These are phyloP conservation scores for Tupiocoris notatus DNA, from an alignment of 2,888 invertebrate species.

Conservation along the genomic window DNA sequence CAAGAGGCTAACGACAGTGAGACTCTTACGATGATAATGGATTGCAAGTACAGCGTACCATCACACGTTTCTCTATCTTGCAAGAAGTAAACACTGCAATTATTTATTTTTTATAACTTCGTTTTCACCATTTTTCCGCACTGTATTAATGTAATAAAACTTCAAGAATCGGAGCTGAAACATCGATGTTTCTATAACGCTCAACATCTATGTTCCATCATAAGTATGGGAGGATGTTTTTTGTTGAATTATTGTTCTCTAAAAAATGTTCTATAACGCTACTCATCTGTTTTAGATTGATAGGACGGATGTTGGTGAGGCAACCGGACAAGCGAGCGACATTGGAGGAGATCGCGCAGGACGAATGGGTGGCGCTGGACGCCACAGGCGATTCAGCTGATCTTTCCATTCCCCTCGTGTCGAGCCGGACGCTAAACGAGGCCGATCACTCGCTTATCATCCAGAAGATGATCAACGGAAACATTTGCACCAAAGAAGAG, in stretches of 20 bases:
- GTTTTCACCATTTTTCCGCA: too few species aligned
- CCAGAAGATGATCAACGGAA: slow-evolving; percentile 94
- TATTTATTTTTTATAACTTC: too few species aligned
- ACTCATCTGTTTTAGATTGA: slow-evolving; percentile 70
- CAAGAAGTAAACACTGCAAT: slow-evolving; percentile 68
- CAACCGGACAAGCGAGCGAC: slow-evolving; percentile 89
- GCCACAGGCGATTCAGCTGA: slow-evolving; percentile 59
- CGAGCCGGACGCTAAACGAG: slow-evolving; percentile 83
- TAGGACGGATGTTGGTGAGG: slow-evolving; percentile 88
- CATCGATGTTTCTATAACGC: too few species aligned
- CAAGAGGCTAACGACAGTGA: slow-evolving; percentile 99
- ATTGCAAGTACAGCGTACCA: slow-evolving; percentile 95
- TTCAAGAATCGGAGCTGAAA: too few species aligned
- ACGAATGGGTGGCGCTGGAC: slow-evolving; percentile 74
- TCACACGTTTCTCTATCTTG: slow-evolving; percentile 82
- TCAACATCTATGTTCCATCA: too few species aligned
- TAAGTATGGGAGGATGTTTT: too few species aligned
- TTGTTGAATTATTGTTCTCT: too few species aligned
- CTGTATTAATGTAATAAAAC: too few species aligned
- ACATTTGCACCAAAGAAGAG: slow-evolving; percentile 90
- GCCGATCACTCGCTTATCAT: slow-evolving; percentile 89
- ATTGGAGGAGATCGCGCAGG: slow-evolving; percentile 80
- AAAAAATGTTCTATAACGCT: too few species aligned
- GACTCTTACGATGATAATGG: slow-evolving; percentile 99
- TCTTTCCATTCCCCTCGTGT: slow-evolving; percentile 73